A percentile compares a stretch with the other conserved stretches of the same genome.
Evolutionary conservation across 2,888 invertebrate species (phyloP).

Genomic region (Lasioglossum morio): DNA sequence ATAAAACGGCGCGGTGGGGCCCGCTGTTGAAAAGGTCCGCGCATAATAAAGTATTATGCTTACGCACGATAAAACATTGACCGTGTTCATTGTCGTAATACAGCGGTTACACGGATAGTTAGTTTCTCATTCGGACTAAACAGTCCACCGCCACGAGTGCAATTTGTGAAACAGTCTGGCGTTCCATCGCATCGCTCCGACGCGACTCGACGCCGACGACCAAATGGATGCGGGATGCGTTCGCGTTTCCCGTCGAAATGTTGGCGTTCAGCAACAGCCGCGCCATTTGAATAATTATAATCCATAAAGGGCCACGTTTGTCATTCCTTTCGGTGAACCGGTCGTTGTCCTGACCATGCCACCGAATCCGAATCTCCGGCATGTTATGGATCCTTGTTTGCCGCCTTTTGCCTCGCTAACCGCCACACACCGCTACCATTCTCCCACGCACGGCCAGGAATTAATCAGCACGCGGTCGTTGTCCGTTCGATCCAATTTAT

Average conservation of each 20-base stretch:
- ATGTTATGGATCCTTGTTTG: constrained; percentile 2
- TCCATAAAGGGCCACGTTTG: constrained; percentile 57
- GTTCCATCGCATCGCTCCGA: not conserved
- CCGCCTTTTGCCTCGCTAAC: constrained; percentile 8
- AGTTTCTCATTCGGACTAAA: constrained; percentile 39
- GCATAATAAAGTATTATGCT: constrained; percentile 26
- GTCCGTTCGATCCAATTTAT: constrained; percentile 24
- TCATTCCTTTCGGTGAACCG: constrained; percentile 44
- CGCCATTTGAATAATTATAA: constrained; percentile 66
- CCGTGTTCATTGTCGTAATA: constrained; percentile 32
- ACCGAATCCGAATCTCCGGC: constrained; percentile 35
- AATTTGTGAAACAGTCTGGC: constrained; percentile 14
- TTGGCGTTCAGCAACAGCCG: constrained; percentile 52
- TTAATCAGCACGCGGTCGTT: constrained; percentile 43
- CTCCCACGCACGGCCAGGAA: constrained; percentile 26
- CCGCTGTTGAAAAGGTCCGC: constrained; percentile 7
- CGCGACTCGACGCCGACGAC: not conserved
- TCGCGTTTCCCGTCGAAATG: constrained; percentile 44
- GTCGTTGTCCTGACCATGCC: constrained; percentile 44
- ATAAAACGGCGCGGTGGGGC: not conserved
- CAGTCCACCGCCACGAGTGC: constrained; percentile 20
- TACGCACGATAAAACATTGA: constrained; percentile 29
- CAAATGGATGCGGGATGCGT: constrained; percentile 30
- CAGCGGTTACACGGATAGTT: constrained; percentile 51
- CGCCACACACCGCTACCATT: not conserved